Base-by-base conservation (phyloP, 2,797 vertebrate species). In the Parauchenoglanis ngamensis region DNA sequence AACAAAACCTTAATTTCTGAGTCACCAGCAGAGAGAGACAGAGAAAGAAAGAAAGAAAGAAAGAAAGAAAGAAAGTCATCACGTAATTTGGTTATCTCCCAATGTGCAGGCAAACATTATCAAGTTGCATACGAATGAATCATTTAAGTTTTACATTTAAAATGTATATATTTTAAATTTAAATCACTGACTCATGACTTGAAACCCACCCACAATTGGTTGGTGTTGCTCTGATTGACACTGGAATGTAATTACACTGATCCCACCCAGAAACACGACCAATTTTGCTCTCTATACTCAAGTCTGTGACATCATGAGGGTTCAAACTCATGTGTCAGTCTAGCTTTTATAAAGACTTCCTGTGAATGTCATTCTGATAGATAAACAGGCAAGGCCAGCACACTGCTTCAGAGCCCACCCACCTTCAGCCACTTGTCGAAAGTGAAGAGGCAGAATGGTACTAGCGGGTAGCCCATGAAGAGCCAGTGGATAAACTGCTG, bases 391-490 rank as follows among this genome's bases (percentile, higher is more conserved):
- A 76, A 52, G 2, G n/a, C 13, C 44, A 31, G 1, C 4, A 25
- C 75, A 76, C 23, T 49, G 52, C 52, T 23, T 80, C 78, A 80
- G 56, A 11, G 17, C 46, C 28, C 13, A 44, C 40, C 28, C 91
- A 98, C 98, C 97, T 98, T 97, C 59, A 98, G 92, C 98, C 98
- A 99, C 93, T 98, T 99, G 94, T 99, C 98, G 92, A 96, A 99
- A 5, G 96, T 96, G 94, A 99, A 98, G 94, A 99, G 97, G 92
- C 97, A 98, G 90, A 99, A 99, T 83, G 98, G 95, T 86, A 97
- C 96, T 63, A 99, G 94, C 2, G 98, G 96, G 92, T 99, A 99
- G 63, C 98, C 97, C 97, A 99, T 97, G 87, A 99, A 98, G 90
- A 99, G 96, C 98, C 97, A 99, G 93, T 99, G 98, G 90, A 97